Evolutionary conservation across 2,888 invertebrate genomes (phyloP).

Genomic region (Melinaea menophilus): DNA sequence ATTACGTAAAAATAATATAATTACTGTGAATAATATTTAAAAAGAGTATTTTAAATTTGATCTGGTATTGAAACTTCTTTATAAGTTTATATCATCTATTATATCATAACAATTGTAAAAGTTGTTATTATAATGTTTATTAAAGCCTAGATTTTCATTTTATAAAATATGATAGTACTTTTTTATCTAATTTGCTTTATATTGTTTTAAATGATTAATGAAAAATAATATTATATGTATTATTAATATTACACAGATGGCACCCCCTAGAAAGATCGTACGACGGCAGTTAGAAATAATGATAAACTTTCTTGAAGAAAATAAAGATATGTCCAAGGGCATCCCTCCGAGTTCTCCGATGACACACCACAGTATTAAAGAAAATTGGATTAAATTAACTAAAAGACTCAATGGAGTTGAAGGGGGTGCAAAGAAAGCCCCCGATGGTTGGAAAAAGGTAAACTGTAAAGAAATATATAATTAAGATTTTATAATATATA

Average conservation of each 20-base stretch:
- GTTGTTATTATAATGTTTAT: no score
- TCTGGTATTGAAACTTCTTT: no score
- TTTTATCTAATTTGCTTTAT: no score
- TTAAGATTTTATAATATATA: constrained; percentile 3
- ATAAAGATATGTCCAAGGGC: constrained; percentile 59
- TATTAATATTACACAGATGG: constrained; percentile 48
- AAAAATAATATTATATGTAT: constrained; percentile 15
- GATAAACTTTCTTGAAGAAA: constrained; percentile 59
- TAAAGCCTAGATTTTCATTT: no score
- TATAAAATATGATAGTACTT: no score
- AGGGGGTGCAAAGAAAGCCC: constrained; percentile 56
- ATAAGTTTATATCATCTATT: no score
- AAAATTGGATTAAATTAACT: constrained; percentile 59
- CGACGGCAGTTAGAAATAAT: constrained; percentile 59
- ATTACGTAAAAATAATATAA: no score
- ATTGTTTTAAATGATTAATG: no score
- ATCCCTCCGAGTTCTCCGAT: constrained; percentile 49
- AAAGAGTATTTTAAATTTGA: no score
- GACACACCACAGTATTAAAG: constrained; percentile 50
- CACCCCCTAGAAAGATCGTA: constrained; percentile 62
- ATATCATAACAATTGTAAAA: no score
- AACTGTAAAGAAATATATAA: constrained; percentile 1
- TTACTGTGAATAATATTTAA: no score
- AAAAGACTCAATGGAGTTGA: constrained; percentile 60
- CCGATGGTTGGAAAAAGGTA: constrained; percentile 68